Evolutionary conservation across 2,797 vertebrate genomes (phyloP).

Genomic region (Sebastiscus tertius): DNA sequence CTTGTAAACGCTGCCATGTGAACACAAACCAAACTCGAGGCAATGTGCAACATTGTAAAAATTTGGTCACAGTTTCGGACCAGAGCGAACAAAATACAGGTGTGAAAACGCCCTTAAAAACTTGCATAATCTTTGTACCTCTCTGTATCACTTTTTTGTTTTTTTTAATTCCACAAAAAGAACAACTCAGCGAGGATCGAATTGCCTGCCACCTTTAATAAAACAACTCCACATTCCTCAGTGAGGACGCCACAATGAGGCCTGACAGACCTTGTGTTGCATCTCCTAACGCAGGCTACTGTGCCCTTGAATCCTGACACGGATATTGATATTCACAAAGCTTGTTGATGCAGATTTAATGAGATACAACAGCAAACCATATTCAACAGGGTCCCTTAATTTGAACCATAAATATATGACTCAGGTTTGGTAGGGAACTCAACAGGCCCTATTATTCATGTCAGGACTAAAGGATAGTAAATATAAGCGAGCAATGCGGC

Average conservation of each 20-base stretch:
- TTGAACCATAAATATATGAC: slow-evolving; percentile 60
- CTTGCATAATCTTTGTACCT: not conserved
- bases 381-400: slow-evolving; percentile 55
- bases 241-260: not conserved
- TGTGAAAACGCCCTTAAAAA: not conserved
- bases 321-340: slow-evolving; percentile 35
- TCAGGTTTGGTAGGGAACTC: slow-evolving; percentile 45
- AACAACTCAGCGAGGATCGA: not conserved
- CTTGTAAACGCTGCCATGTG: too few species aligned
- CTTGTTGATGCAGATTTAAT: slow-evolving; percentile 43
- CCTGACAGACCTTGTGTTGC: slow-evolving; percentile 8
- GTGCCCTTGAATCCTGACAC: slow-evolving; percentile 56
- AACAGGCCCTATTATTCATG: slow-evolving; percentile 64
- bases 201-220: slow-evolving; percentile 4
- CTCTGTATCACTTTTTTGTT: not conserved
- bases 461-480: slow-evolving; percentile 58
- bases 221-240: slow-evolving; percentile 2
- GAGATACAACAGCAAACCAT: slow-evolving; percentile 24
- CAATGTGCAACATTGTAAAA: too few species aligned
- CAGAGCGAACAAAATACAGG: too few species aligned
- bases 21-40: too few species aligned
- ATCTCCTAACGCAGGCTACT: not conserved
- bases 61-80: too few species aligned
- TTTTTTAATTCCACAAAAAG: not conserved
- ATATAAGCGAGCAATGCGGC: slow-evolving; percentile 52